Conservation (phyloP, 2,888 invertebrate genomes). For the Chaitophorus viminalis region DNA sequence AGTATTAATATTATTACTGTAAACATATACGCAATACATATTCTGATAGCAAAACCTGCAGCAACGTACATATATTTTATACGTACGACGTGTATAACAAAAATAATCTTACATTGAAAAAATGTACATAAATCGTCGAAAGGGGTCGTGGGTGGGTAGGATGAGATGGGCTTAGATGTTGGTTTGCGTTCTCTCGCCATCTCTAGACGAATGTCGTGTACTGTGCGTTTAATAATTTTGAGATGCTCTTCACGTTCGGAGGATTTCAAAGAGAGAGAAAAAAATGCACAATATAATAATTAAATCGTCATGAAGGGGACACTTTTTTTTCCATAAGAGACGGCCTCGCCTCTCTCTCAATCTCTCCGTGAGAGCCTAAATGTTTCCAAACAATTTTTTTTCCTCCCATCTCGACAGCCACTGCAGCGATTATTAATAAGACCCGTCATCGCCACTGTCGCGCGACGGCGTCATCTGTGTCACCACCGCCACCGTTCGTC, state of each 20-base stretch:
- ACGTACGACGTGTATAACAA: background rate
- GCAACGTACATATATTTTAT: background rate
- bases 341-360: constrained; percentile 26
- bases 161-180: background rate
- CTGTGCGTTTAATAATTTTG: constrained; percentile 34
- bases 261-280: background rate
- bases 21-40: too few species aligned
- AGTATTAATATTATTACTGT: too few species aligned
- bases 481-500: background rate
- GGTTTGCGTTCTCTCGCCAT: background rate
- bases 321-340: background rate
- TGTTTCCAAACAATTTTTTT: constrained; percentile 54
- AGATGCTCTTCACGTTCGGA: constrained; percentile 7
- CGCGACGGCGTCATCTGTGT: constrained; percentile 45
- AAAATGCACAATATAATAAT: constrained; percentile 30
- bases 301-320: constrained; percentile 52
- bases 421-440: constrained; percentile 58
- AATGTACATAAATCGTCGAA: background rate
- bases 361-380: constrained; percentile 51
- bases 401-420: constrained; percentile 29
- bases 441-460: constrained; percentile 58
- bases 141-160: background rate
- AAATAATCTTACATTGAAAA: background rate
- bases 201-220: background rate
- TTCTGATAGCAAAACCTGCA: background rate